Base-by-base conservation (phyloP, 2,113 vertebrate species). In the Scortum barcoo region DNA sequence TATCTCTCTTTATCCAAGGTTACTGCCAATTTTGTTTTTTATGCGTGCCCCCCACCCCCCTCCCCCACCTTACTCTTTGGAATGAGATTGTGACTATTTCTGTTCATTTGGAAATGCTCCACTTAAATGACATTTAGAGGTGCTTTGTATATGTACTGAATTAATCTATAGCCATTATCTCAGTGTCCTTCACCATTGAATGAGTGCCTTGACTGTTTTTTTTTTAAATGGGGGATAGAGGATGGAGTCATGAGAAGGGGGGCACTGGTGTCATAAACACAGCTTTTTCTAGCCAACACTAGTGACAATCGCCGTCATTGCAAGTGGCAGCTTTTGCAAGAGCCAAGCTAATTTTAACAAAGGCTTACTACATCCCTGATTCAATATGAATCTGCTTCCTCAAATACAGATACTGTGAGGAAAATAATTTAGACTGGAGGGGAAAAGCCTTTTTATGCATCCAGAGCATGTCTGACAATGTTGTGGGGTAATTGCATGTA, bases 401-500 rank as follows among this genome's bases (percentile, higher is more conserved):
- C 60, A 46, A 36, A 67, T 71, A 33, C 38, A 62, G 71, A 81
- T 44, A 44, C 68, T 81, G 62, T 63, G 54, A 71, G 19, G 12
- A 78, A 83, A 78, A 63, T 53, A 19, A 53, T 85, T 86, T 48
- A 74, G 36, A 65, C 50, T 26, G 46, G 67, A 56, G 36, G 54
- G 48, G 42, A 81, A 54, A 57, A 20, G n/a, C 46, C 19, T 57
- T 33, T 83, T 86, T 85, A 80, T 78, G 57, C 58, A 86, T 85
- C 65, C 88, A 67, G 75, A 1, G n/a, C 70, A 60, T 72, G 79
- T 73, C 70, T 85, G 69, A 80, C 60, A 62, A 10, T 74, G 48
- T 79, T 71, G 62, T 36, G 61, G 72, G 63, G 81, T 91, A 89
- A 94, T 91, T 84, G 78, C 82, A 86, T 88, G 83, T 87, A 78